Percentiles rank a stretch among this genome's conserved stretches.
Evolutionary conservation across 2,888 invertebrate genomes (phyloP).

Genomic region (Ypsolopha sequella): DNA sequence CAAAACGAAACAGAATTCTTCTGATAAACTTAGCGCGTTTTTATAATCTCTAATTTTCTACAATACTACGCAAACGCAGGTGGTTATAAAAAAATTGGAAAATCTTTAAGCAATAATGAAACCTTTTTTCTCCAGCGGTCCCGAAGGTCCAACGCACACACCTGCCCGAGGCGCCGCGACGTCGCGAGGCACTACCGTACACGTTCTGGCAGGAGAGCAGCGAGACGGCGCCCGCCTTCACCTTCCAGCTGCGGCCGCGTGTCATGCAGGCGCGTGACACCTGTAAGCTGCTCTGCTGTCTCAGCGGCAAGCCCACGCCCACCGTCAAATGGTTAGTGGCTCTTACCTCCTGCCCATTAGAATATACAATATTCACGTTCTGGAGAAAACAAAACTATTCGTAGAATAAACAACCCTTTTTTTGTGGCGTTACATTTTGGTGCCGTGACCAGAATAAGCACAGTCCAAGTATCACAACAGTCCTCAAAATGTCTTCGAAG

Average conservation of each 20-base stretch:
- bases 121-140: conserved; percentile 67
- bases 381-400: too few species aligned
- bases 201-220: conserved; percentile 94
- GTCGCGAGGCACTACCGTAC: conserved; percentile 86
- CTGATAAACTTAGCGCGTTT: too few species aligned
- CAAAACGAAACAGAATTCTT: too few species aligned
- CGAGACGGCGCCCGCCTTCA: conserved; percentile 95
- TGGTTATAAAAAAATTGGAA: background rate
- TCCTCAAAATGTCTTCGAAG: too few species aligned
- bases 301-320: conserved; percentile 95
- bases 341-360: too few species aligned
- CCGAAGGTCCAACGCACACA: conserved; percentile 83
- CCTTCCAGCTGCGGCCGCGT: conserved; percentile 98
- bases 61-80: background rate
- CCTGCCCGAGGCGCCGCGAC: conserved; percentile 79
- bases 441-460: too few species aligned
- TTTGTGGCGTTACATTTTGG: too few species aligned
- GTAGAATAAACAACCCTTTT: too few species aligned
- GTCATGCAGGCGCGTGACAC: conserved; percentile 97
- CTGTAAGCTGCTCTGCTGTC: conserved; percentile 97
- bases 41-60: too few species aligned
- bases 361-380: too few species aligned
- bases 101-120: background rate
- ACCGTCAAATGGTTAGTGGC: conserved; percentile 83
- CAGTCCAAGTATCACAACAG: too few species aligned